Percentiles rank a stretch among this genome's conserved stretches.
phyloP scores from a whole-genome alignment of 2,888 invertebrate genomes.

The Deilephila elpenor region DNA sequence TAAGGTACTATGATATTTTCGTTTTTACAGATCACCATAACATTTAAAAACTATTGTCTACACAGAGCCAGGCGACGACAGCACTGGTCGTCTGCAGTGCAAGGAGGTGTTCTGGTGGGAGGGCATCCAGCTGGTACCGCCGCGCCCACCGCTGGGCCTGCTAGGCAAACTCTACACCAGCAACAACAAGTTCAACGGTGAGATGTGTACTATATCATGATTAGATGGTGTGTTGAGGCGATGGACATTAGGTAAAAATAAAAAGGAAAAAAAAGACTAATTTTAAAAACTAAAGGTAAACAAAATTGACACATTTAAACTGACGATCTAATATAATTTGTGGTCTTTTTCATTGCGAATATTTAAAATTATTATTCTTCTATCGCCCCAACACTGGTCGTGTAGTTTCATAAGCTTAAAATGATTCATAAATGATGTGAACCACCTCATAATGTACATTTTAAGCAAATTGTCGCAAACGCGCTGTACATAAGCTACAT shows the following conservation, averaged over 20 bases:
- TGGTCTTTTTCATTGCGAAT: too few relatives aligned
- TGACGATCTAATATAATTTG: too few relatives aligned
- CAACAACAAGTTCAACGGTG: conserved; percentile 80
- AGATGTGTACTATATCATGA: background rate
- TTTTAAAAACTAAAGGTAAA: too few relatives aligned
- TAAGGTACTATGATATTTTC: too few relatives aligned
- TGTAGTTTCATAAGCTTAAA: background rate
- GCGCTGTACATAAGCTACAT: conserved; percentile 69
- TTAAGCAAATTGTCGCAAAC: conserved; percentile 23
- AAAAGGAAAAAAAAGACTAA: too few relatives aligned
- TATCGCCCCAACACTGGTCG: background rate
- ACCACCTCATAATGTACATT: background rate
- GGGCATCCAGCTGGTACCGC: conserved; percentile 87
- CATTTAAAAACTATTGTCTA: too few relatives aligned
- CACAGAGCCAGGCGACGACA: conserved; percentile 71
- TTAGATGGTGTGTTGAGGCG: background rate
- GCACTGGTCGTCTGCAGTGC: conserved; percentile 83
- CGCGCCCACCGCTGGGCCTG: conserved; percentile 86
- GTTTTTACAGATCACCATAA: too few relatives aligned
- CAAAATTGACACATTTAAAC: too few relatives aligned
- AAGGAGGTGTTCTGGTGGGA: conserved; percentile 91
- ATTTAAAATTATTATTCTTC: background rate
- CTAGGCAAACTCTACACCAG: conserved; percentile 83
- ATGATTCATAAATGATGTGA: background rate
- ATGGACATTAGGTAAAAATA: background rate